Conservation (phyloP, 2,797 vertebrate genomes). For the Lacerta agilis region DNA sequence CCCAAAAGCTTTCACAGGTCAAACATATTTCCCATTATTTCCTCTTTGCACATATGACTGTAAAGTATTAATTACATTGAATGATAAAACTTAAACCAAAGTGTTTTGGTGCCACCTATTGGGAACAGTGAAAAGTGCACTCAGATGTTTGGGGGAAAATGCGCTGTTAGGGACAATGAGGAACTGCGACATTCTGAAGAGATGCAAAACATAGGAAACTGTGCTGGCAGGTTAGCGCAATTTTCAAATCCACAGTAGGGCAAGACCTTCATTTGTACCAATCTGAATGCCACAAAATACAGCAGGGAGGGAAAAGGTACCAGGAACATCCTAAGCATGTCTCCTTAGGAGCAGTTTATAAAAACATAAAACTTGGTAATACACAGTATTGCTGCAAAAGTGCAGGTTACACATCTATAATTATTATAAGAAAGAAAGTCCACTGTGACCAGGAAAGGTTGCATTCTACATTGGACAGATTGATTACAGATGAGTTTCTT, state of each 20-base stretch:
- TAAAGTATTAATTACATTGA: neutral
- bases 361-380: neutral
- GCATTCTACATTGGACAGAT: neutral
- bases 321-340: neutral
- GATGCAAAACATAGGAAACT: neutral
- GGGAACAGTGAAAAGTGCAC: neutral
- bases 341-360: neutral
- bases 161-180: neutral
- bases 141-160: neutral
- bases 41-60: neutral
- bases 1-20: neutral
- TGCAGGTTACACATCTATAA: neutral
- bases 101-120: slow-evolving; percentile 23
- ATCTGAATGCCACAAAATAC: neutral
- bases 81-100: neutral
- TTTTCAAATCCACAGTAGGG: neutral
- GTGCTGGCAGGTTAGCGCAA: neutral
- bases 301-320: neutral
- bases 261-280: neutral
- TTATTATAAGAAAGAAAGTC: neutral
- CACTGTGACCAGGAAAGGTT: neutral
- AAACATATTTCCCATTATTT: neutral
- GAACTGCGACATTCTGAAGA: neutral
- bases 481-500: neutral
- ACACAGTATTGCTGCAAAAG: neutral